Evolutionary conservation across 1,140 invertebrate species (phyloP).

Genomic region (Hyles vespertilio): DNA sequence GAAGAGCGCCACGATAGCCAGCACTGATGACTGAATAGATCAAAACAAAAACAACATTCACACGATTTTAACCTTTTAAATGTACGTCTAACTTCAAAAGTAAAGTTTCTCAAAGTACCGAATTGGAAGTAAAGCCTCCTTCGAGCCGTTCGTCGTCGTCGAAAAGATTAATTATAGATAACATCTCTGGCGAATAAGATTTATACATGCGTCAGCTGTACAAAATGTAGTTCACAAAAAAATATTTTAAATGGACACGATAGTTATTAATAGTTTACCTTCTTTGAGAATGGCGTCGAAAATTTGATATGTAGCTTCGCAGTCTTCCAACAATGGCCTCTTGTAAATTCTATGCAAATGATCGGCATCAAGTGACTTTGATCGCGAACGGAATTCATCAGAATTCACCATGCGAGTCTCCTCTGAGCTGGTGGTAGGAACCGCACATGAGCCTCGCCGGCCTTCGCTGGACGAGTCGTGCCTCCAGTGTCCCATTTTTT

Average conservation of each 20-base stretch:
- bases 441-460: constrained; percentile 75
- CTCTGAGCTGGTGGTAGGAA: constrained; percentile 61
- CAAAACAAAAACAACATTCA: no score
- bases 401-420: constrained; percentile 67
- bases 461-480: constrained; percentile 77
- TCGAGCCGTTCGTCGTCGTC: no score
- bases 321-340: constrained; percentile 78
- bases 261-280: constrained; percentile 77
- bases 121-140: no score
- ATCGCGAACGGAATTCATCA: constrained; percentile 83
- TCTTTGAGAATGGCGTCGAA: constrained; percentile 87
- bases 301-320: constrained; percentile 87
- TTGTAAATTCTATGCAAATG: constrained; percentile 60
- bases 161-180: no score
- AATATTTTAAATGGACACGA: no score
- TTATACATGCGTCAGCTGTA: no score
- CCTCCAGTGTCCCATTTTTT: constrained; percentile 80
- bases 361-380: constrained; percentile 85
- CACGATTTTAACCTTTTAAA: no score
- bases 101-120: no score
- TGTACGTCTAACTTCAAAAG: no score
- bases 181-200: no score
- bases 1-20: no score
- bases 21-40: no score
- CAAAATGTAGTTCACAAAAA: neutral